These are phyloP conservation scores for Poeciliopsis turrubarensis DNA, from an alignment of 2,113 vertebrate genomes.

Conservation along the genomic window DNA sequence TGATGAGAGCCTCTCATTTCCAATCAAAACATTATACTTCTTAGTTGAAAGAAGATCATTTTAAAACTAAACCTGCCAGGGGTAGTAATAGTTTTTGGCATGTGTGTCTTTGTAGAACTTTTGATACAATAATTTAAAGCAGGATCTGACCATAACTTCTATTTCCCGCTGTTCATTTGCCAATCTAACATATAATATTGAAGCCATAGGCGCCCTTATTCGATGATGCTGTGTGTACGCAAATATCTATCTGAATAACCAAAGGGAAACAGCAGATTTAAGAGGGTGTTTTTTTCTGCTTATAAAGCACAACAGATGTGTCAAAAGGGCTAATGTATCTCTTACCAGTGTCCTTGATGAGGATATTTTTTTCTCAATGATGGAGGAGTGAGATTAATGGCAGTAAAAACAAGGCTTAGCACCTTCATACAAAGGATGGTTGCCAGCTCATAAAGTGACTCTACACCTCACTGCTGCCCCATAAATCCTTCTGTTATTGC, in stretches of 20 bases:
- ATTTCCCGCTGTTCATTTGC: background rate
- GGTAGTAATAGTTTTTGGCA: no score
- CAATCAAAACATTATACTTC: no score
- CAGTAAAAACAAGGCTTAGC: slow-evolving; percentile 60
- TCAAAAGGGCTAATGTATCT: background rate
- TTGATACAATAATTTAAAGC: background rate
- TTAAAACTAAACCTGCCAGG: no score
- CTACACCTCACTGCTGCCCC: slow-evolving; percentile 48
- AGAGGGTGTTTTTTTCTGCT: background rate
- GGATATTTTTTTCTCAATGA: slow-evolving; percentile 26
- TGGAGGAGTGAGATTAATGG: slow-evolving; percentile 31
- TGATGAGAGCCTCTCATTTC: no score
- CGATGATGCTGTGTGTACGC: background rate
- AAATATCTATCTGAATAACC: background rate
- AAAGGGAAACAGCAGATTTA: background rate
- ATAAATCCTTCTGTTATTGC: slow-evolving; percentile 56
- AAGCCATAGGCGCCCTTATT: background rate
- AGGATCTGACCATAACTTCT: background rate
- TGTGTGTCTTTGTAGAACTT: no score
- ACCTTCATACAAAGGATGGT: slow-evolving; percentile 51
- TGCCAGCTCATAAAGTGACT: slow-evolving; percentile 57
- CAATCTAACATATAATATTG: background rate
- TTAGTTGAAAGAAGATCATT: no score
- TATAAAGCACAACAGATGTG: background rate
- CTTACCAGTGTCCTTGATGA: slow-evolving; percentile 46